Evolutionary conservation across 2,888 invertebrate species (phyloP), one percentile per base, ranked within the genome.

Genomic region (Acronicta leporina): DNA sequence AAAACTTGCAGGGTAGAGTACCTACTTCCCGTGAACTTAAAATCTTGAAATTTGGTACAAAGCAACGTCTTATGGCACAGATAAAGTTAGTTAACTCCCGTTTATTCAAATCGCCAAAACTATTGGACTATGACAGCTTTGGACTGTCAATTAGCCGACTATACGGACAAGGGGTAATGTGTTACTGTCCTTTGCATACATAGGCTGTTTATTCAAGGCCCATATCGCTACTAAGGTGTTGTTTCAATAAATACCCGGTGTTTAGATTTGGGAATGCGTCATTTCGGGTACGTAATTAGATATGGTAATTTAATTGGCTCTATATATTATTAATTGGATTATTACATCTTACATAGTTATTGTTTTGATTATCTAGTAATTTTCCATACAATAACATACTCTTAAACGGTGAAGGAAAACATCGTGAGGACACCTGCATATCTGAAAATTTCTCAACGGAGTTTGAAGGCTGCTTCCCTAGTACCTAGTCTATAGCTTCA

Each of bases 101-200:
- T 66, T 89, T 87, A 87, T 87, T 83, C 80, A 87, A 88, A 89
- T 87, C 81, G 83, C 83, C 85, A 73, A 84, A 90, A 90, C 90
- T 88, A 87, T 88, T 77, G 87, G 81, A 84, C 86, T 84, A 84
- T 83, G 81, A 79, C 80, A 77, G 78, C 85, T 84, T 88, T 80
- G 81, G 77, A 82, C 83, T 89, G 88, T 89, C 92, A 92, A 91
- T 92, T 92, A 91, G 78, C 80, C 64, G 71, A 79, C 73, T 75
- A 69, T 61, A 6, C 50, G 52, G 64, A 79, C 68, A 70, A 53
- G 68, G 79, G 76, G 73, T 62, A 68, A 65, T 73, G 73, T 79
- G 66, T 77, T 77, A 73, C 74, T 70, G 74, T 73, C 73, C 71
- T 70, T 48, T 71, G 66, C 66, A 75, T 74, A 77, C 71, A 65